Conservation (phyloP, 2,888 invertebrate genomes). For the Cephus sareptanus region DNA sequence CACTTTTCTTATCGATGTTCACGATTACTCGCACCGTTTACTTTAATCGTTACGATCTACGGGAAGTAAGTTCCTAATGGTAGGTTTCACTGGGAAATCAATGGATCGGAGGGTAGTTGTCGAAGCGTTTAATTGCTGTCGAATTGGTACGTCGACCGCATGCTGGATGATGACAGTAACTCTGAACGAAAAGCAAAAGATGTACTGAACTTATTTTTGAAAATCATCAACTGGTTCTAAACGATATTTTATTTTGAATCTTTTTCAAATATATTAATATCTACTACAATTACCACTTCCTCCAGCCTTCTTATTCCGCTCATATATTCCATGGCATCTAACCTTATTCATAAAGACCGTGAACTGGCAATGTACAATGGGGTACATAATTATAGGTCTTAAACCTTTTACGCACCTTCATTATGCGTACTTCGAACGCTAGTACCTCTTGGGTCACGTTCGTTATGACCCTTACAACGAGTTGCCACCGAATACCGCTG, state of each 20-base stretch:
- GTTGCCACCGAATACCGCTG: background rate
- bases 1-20: background rate
- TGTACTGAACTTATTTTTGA: background rate
- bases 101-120: background rate
- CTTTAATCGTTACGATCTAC: background rate
- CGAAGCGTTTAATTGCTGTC: background rate
- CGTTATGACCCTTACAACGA: background rate
- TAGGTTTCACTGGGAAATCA: background rate
- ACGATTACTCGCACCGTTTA: background rate
- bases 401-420: constrained; percentile 43
- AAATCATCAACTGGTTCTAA: background rate
- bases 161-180: background rate
- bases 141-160: background rate
- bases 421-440: constrained; percentile 40
- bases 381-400: constrained; percentile 39
- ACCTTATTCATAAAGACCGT: background rate
- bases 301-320: background rate
- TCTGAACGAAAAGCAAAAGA: background rate
- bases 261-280: background rate
- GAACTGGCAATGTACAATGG: constrained; percentile 34
- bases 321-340: background rate
- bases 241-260: background rate
- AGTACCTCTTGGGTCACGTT: constrained; percentile 22
- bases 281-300: background rate
- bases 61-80: background rate